Conservation (phyloP, 2,797 vertebrate species). For the Protonibea diacanthus region DNA sequence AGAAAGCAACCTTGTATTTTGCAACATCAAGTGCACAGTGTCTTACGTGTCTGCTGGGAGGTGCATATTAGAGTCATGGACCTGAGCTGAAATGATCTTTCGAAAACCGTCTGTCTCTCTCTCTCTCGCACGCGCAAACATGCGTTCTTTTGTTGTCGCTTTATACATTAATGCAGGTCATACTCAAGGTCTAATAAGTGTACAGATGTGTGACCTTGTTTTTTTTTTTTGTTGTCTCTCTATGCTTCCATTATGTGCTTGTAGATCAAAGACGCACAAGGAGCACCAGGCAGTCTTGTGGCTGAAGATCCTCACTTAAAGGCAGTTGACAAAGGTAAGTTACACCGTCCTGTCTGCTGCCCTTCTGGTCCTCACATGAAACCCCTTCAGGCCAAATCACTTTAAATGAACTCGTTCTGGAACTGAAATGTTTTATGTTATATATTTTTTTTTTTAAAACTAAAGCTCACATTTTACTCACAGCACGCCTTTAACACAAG, state of each 20-base stretch:
- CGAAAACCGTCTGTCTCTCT: conserved; percentile 15
- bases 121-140: background rate
- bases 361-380: conserved; percentile 3
- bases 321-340: conserved; percentile 77
- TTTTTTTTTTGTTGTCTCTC: conserved; percentile 49
- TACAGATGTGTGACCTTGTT: conserved; percentile 75
- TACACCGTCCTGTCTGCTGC: background rate
- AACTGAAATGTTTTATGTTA: background rate
- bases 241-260: conserved; percentile 68
- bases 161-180: conserved; percentile 58
- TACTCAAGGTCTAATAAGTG: conserved; percentile 45
- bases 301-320: conserved; percentile 73
- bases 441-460: conserved; percentile 5
- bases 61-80: conserved; percentile 60
- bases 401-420: background rate
- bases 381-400: background rate
- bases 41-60: conserved; percentile 59
- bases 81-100: conserved; percentile 51
- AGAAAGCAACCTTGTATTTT: conserved; percentile 60
- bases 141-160: conserved; percentile 15
- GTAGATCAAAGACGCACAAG: conserved; percentile 77
- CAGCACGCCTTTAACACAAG: background rate
- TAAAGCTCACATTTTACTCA: background rate
- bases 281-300: conserved; percentile 35
- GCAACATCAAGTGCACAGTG: conserved; percentile 59